Percentiles rank a stretch among this genome's conserved stretches.
phyloP scores from a whole-genome alignment of 2,797 vertebrate genomes.

The Nannoperca australis region DNA sequence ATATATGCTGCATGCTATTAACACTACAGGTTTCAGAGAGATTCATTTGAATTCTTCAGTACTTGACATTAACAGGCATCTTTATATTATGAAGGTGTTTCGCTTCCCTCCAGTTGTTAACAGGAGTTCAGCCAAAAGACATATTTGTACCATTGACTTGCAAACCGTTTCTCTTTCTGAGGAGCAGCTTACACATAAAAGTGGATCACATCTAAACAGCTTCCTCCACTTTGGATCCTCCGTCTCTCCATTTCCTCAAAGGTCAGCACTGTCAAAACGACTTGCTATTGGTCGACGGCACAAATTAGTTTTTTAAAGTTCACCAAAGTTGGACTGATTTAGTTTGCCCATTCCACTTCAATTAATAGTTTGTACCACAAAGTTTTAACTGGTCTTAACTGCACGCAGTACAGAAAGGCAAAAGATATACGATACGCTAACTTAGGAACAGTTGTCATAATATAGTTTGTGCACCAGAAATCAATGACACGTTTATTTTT shows the following conservation, averaged over 20 bases:
- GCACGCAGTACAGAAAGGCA: not conserved
- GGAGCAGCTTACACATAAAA: not conserved
- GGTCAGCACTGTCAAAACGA: constrained; percentile 17
- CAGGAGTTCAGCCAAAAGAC: not conserved
- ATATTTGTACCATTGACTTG: not conserved
- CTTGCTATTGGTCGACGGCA: constrained; percentile 2
- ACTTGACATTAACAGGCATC: too few relatives aligned
- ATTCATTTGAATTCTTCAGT: too few relatives aligned
- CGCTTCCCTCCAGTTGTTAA: not conserved
- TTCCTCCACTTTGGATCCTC: not conserved
- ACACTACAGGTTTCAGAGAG: too few relatives aligned
- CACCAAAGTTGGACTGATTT: constrained; percentile 1
- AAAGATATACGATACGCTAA: not conserved
- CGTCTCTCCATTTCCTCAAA: constrained; percentile 12
- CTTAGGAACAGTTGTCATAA: not conserved
- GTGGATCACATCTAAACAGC: not conserved
- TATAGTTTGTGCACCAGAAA: not conserved
- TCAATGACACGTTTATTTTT: not conserved
- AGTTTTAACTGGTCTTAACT: not conserved
- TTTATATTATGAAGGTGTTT: not conserved
- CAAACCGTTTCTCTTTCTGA: not conserved
- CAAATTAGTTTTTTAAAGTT: not conserved
- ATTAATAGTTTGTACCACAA: not conserved
- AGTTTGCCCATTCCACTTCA: not conserved
- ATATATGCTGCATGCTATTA: not conserved